Evolutionary conservation across 2,888 invertebrate genomes (phyloP), one percentile per base, ranked within the genome.

Genomic region (Polymixis flavicincta): DNA sequence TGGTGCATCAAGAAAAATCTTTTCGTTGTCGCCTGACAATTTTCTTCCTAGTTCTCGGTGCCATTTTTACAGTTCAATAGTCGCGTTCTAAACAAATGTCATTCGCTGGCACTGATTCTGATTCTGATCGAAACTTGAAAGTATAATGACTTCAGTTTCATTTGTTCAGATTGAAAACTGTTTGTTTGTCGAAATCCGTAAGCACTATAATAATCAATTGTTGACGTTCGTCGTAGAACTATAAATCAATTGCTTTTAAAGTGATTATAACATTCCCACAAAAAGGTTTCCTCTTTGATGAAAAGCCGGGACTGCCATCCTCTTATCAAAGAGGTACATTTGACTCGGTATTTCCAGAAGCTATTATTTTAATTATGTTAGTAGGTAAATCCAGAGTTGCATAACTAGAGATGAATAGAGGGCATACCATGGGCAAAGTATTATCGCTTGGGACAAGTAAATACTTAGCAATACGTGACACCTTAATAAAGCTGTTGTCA

Each of bases 51-150:
- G 54, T 42, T 42, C 42, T 45, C 25, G 28, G 13, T 45, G 50
- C 69, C 61, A 71, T 81, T 70, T 71, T 55, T 59, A 65, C 61
- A 65, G 63, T 69, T 72, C 63, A 74, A 55, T 28, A 80, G 48
- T 61, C 57, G 57, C 67, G 75, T 68, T 76, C 71, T 68, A 78
- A 77, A 79, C 74, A 37, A n/a, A 57, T 82, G 72, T 71, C 60
- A 77, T 73, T 82, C 70, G 73, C 73, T 82, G 61, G 71, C 71
- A 69, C 50, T 59, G 61, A 77, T 61, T 61, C 61, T 48, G 64
- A 59, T 28, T 73, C 64, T 13, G n/a, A 25, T 42, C 37, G 52
- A 48, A n/a, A n/a, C n/a, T n/a, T n/a, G n/a, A n/a, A 59, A 59
- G 61, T 48, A 55, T 54, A 76, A 70, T 59, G 54, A 65, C 19